Evolutionary conservation across 2,797 vertebrate genomes (phyloP).

Genomic region (Hozukius guyotensis): DNA sequence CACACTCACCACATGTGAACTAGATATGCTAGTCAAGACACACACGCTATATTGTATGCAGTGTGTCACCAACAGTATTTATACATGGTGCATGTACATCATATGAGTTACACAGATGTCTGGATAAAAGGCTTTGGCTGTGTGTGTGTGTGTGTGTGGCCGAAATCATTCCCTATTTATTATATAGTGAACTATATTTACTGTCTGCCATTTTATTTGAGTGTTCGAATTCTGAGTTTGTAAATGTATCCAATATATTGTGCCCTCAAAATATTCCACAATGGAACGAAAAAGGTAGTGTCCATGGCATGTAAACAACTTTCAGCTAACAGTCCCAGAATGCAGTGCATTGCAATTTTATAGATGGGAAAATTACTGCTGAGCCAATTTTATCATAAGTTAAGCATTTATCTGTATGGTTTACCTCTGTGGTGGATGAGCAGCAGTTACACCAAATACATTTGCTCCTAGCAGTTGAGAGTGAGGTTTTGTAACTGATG

Average conservation of each 20-base stretch:
- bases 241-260: not conserved
- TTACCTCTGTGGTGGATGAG: not conserved
- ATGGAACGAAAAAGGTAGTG: not conserved
- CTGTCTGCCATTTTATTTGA: not conserved
- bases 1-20: slow-evolving; percentile 38
- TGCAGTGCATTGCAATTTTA: not conserved
- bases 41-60: slow-evolving; percentile 4
- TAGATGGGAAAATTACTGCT: not conserved
- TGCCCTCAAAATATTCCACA: not conserved
- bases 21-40: slow-evolving; percentile 19
- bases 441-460: slow-evolving; percentile 9
- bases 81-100: not conserved
- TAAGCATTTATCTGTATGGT: not conserved
- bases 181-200: not conserved
- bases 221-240: not conserved
- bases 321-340: not conserved
- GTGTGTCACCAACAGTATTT: not conserved
- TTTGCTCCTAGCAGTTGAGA: slow-evolving; percentile 7
- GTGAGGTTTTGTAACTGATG: slow-evolving; percentile 48
- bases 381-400: not conserved
- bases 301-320: not conserved
- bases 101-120: not conserved
- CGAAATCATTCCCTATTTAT: not conserved
- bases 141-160: not conserved
- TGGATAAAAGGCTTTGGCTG: not conserved